Percentiles rank a stretch among this genome's conserved stretches.
Conservation (phyloP, 92 coral and sea anemone species). For the Epizoanthus scotinus region DNA sequence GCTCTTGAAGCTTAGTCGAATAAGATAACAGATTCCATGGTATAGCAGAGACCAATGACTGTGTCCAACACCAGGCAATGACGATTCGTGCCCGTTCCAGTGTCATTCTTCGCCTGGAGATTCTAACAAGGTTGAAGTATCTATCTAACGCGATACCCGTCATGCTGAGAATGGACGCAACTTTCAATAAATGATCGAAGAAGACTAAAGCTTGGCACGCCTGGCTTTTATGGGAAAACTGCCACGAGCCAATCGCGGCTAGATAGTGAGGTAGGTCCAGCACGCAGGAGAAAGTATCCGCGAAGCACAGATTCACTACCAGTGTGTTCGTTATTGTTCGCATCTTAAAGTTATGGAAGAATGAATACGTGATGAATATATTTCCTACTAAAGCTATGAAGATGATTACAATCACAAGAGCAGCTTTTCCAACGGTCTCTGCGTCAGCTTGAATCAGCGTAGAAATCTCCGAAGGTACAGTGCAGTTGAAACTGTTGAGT, state of each 20-base stretch:
- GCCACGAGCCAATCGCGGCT: constrained; percentile 34
- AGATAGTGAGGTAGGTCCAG: constrained; percentile 57
- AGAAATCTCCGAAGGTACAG: background rate
- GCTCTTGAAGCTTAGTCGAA: constrained; percentile 7
- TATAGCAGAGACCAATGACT: constrained; percentile 48
- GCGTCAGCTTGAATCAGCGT: background rate
- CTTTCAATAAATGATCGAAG: constrained; percentile 58
- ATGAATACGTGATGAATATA: constrained; percentile 49
- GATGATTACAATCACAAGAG: constrained; percentile 21
- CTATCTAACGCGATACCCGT: constrained; percentile 66
- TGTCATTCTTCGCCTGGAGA: constrained; percentile 50
- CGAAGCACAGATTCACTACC: constrained; percentile 68
- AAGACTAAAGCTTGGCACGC: constrained; percentile 51
- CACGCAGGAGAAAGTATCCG: constrained; percentile 61
- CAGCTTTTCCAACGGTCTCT: background rate
- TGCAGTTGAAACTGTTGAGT: background rate
- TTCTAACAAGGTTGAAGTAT: constrained; percentile 59
- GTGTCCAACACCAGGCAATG: constrained; percentile 63
- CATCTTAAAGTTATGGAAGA: constrained; percentile 68
- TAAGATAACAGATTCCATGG: constrained; percentile 57
- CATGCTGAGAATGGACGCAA: constrained; percentile 70
- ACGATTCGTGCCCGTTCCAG: constrained; percentile 33
- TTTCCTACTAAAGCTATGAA: constrained; percentile 54
- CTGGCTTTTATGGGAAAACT: constrained; percentile 20
- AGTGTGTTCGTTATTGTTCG: constrained; percentile 70